phyloP scores from a whole-genome alignment of 2,113 vertebrate genomes.

The Panthera tigris region DNA sequence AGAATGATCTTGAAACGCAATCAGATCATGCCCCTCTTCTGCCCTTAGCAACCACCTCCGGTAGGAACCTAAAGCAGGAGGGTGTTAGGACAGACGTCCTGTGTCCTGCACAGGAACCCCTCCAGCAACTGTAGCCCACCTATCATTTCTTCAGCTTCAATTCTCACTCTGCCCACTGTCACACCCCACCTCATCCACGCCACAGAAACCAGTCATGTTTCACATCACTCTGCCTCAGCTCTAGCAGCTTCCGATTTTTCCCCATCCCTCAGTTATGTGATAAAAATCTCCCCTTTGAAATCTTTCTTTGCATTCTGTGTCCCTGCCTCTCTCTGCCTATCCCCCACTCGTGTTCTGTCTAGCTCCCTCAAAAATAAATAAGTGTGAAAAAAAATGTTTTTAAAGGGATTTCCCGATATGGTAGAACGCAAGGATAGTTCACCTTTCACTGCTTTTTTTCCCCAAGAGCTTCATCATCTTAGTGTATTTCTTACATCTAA shows the following conservation, averaged over 20 bases:
- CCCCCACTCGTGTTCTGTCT: neutral
- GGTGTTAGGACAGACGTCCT: neutral
- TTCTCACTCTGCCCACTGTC: neutral
- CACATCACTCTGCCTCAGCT: neutral
- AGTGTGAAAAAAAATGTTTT: neutral
- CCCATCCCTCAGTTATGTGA: neutral
- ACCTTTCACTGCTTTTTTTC: neutral
- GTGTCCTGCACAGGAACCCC: neutral
- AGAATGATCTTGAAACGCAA: neutral
- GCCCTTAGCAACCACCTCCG: too few relatives aligned
- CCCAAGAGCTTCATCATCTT: neutral
- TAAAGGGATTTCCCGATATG: neutral
- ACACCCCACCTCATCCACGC: neutral
- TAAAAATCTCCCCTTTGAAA: neutral
- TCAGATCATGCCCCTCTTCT: neutral
- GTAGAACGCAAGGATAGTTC: neutral
- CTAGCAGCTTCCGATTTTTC: neutral
- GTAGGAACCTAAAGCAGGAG: neutral
- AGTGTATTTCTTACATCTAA: slow-evolving; percentile 1
- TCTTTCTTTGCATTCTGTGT: neutral
- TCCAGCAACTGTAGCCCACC: neutral
- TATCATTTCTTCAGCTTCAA: neutral
- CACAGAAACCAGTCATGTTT: neutral
- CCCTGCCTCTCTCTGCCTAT: neutral
- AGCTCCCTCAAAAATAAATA: too few relatives aligned